Conservation (phyloP, 2,888 invertebrate species). For the Agonum fuliginosum region DNA sequence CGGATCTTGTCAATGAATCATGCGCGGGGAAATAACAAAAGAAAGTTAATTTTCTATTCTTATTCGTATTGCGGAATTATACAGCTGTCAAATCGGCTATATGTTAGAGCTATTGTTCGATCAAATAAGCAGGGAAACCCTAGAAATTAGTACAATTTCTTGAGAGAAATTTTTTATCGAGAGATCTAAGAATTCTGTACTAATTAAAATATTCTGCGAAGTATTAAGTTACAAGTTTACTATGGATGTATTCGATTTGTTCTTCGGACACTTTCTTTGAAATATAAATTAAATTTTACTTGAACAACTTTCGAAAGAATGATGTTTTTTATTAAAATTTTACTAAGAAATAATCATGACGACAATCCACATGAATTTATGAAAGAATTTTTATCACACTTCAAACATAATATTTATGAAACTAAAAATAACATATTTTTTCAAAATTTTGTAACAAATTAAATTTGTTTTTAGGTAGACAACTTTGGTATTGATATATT, state of each 20-base stretch:
- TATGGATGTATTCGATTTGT: conserved; percentile 6
- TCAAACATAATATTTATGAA: too few species aligned
- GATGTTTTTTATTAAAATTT: too few species aligned
- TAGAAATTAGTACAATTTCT: neutral
- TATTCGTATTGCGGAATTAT: conserved; percentile 57
- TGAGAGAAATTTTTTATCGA: neutral
- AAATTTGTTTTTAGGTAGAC: too few species aligned
- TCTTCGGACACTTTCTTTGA: neutral
- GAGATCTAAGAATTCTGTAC: conserved; percentile 12
- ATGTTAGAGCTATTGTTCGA: conserved; percentile 55
- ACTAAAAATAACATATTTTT: too few species aligned
- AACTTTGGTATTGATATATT: too few species aligned
- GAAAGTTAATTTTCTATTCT: conserved; percentile 60
- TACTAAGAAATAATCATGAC: too few species aligned
- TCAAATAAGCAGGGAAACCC: conserved; percentile 23
- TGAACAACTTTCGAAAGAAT: conserved; percentile 21
- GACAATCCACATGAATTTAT: too few species aligned
- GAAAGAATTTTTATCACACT: too few species aligned
- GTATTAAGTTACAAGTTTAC: conserved; percentile 16
- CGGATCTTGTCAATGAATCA: conserved; percentile 42
- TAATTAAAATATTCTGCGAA: conserved; percentile 34
- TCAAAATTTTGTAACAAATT: too few species aligned
- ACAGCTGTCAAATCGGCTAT: conserved; percentile 55
- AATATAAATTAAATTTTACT: conserved; percentile 26
- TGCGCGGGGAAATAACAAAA: conserved; percentile 47